Evolutionary conservation across 2,888 invertebrate genomes (phyloP).

Genomic region (Yponomeuta malinellus): DNA sequence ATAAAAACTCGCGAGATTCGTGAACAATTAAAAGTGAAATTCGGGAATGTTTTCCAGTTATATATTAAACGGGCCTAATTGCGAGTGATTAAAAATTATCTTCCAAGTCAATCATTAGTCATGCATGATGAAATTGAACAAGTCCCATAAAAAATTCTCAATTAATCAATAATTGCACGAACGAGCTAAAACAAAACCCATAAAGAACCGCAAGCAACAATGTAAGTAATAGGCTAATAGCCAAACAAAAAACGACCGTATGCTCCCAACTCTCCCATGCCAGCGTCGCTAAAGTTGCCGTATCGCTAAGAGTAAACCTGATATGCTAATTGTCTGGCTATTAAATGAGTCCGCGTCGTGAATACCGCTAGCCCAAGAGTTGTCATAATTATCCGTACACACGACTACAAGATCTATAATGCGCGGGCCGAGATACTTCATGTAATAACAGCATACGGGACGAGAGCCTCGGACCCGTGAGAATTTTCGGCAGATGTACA

Average conservation of each 20-base stretch:
- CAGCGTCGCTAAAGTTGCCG: slow-evolving; percentile 30
- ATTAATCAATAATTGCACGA: slow-evolving; percentile 5
- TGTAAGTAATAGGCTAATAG: slow-evolving; percentile 16
- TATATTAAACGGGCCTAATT: no score
- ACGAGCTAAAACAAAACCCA: slow-evolving; percentile 18
- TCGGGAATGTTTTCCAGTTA: no score
- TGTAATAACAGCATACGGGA: slow-evolving; percentile 56
- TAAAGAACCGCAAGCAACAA: slow-evolving; percentile 23
- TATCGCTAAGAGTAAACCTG: slow-evolving; percentile 34
- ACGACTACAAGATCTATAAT: slow-evolving; percentile 49
- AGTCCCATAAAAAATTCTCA: neutral
- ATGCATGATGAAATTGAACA: neutral
- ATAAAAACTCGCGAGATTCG: no score
- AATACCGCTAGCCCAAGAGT: slow-evolving; percentile 61
- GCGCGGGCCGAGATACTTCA: slow-evolving; percentile 54
- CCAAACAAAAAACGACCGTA: slow-evolving; percentile 18
- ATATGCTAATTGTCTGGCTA: slow-evolving; percentile 56
- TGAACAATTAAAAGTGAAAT: no score
- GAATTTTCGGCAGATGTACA: slow-evolving; percentile 77
- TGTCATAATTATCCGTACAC: slow-evolving; percentile 56
- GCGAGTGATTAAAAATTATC: neutral
- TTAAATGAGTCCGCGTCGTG: slow-evolving; percentile 51
- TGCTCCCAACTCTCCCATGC: slow-evolving; percentile 29
- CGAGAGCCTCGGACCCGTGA: slow-evolving; percentile 64
- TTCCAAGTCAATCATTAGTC: neutral